These are phyloP conservation scores for Tetramorium alpestre DNA, from an alignment of 1,140 invertebrate species.

Conservation along the genomic window DNA sequence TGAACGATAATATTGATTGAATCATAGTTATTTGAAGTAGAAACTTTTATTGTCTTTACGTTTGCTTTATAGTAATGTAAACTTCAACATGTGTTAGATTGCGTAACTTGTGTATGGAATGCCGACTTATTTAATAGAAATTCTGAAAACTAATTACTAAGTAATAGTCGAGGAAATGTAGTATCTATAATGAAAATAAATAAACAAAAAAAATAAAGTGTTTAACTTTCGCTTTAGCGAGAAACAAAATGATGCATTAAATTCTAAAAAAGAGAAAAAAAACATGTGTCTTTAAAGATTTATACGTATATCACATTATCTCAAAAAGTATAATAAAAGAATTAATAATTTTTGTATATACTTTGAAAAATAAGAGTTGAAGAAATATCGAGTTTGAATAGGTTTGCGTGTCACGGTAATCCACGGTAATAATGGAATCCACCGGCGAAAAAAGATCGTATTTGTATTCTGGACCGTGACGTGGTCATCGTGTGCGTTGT, in stretches of 20 bases:
- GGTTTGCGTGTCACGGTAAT: not conserved
- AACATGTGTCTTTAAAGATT: not conserved
- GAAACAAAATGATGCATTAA: not conserved
- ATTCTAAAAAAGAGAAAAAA: not conserved
- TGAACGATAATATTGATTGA: constrained; percentile 3
- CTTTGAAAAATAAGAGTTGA: not conserved
- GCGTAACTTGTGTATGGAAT: not conserved
- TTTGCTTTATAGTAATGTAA: not conserved
- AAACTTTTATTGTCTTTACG: not conserved
- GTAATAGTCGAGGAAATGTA: not conserved
- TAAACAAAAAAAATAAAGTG: not conserved
- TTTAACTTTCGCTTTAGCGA: not conserved
- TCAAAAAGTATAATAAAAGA: not conserved
- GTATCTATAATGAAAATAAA: no score
- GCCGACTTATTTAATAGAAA: not conserved
- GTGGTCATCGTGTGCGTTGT: constrained; percentile 25
- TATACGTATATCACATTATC: not conserved
- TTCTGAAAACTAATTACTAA: not conserved
- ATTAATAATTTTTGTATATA: not conserved
- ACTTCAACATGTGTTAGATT: not conserved
- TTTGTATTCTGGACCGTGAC: constrained; percentile 48
- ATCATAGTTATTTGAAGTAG: constrained; percentile 9
- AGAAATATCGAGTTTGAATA: not conserved
- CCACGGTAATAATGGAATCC: not conserved
- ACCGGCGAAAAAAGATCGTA: constrained; percentile 18